Percentiles rank a stretch among this genome's conserved stretches.
These are phyloP conservation scores for Gymnorhina tibicen DNA, from an alignment of 2,113 vertebrate genomes.

Conservation along the genomic window DNA sequence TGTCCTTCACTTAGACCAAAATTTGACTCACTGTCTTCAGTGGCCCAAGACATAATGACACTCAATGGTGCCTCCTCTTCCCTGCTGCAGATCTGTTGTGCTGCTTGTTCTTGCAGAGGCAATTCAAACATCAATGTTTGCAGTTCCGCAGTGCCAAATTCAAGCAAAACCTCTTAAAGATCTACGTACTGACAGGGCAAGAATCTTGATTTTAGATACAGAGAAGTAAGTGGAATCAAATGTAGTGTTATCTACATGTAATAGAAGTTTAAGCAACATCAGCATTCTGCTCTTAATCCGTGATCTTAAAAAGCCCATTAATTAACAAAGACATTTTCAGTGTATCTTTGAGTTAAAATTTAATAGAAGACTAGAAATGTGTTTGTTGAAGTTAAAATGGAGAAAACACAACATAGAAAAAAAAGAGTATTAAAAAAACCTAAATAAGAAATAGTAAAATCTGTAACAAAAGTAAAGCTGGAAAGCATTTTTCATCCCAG, in stretches of 20 bases:
- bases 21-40: not conserved
- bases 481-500: not conserved
- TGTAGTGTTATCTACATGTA: accelerated
- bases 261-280: not conserved
- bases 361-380: not conserved
- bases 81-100: not conserved
- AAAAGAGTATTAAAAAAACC: not conserved
- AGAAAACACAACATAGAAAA: not conserved
- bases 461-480: not conserved
- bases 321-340: not conserved
- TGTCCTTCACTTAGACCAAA: not conserved
- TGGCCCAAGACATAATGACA: not conserved
- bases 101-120: not conserved
- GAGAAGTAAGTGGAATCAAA: not conserved
- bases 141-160: not conserved
- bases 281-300: not conserved
- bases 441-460: not conserved
- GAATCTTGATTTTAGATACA: not conserved
- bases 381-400: not conserved
- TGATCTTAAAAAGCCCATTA: not conserved
- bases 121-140: not conserved
- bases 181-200: not conserved
- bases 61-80: not conserved
- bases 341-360: not conserved
- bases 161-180: not conserved